A percentile compares a stretch with the other conserved stretches of the same genome.
Conservation (phyloP, 1,140 invertebrate genomes). For the Ganaspis sp. region DNA sequence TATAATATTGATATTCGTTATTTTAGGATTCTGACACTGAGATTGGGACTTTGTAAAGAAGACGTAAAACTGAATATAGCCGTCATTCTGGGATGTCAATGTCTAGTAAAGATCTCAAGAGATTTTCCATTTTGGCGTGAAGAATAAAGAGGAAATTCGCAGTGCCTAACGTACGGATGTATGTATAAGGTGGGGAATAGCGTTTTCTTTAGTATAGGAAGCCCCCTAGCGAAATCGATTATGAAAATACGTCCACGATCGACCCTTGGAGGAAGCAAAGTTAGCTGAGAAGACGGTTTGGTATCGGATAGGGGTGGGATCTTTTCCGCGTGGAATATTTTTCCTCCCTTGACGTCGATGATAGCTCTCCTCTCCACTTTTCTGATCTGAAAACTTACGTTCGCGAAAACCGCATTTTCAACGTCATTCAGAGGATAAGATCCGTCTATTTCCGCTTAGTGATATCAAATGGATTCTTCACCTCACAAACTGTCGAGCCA, state of each 20-base stretch:
- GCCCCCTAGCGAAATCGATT: conserved; percentile 30
- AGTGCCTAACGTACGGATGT: conserved; percentile 12
- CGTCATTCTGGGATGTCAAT: conserved; percentile 9
- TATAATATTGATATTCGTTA: too few relatives aligned
- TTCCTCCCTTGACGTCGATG: conserved; percentile 30
- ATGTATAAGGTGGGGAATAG: not conserved
- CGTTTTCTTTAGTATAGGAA: conserved; percentile 23
- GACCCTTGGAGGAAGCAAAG: conserved; percentile 10
- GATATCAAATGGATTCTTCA: conserved; percentile 27
- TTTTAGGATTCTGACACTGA: not conserved
- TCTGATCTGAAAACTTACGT: conserved; percentile 24
- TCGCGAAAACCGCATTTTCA: conserved; percentile 30
- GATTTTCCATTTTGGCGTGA: conserved; percentile 17
- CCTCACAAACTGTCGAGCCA: conserved; percentile 3
- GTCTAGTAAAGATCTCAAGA: not conserved
- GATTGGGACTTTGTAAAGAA: not conserved
- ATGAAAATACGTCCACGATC: conserved; percentile 25
- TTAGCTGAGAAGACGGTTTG: conserved; percentile 25
- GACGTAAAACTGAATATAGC: conserved; percentile 1
- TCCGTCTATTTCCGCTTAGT: conserved; percentile 31
- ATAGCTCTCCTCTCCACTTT: conserved; percentile 9
- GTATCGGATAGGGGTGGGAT: conserved; percentile 17
- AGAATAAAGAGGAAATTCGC: conserved; percentile 23
- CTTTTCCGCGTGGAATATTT: conserved; percentile 30
- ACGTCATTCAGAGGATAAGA: conserved; percentile 28